phyloP scores from a whole-genome alignment of 2,797 vertebrate genomes.

The Acrossocheilus fasciatus region DNA sequence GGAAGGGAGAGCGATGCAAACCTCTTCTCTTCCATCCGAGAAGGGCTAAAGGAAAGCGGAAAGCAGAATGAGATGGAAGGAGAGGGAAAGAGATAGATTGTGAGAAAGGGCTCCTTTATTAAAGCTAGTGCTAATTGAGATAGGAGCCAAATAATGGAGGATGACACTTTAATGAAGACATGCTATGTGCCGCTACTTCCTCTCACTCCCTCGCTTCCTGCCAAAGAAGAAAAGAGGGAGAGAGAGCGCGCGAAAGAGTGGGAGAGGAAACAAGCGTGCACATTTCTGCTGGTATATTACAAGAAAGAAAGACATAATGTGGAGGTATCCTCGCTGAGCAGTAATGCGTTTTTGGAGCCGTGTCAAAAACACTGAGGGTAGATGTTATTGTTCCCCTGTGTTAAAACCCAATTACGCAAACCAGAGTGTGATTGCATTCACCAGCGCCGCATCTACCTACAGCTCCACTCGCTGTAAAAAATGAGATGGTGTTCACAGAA shows the following conservation, averaged over 20 bases:
- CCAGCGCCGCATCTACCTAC: slow-evolving; percentile 55
- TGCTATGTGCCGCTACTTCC: slow-evolving; percentile 79
- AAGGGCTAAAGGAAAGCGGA: slow-evolving; percentile 52
- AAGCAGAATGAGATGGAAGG: slow-evolving; percentile 53
- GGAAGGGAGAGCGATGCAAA: slow-evolving; percentile 21
- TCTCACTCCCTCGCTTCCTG: slow-evolving; percentile 71
- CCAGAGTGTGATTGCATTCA: slow-evolving; percentile 69
- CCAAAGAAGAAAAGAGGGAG: slow-evolving; percentile 61
- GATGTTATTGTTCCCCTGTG: slow-evolving; percentile 79
- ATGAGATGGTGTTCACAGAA: slow-evolving; percentile 2
- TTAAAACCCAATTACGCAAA: slow-evolving; percentile 80
- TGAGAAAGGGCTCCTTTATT: slow-evolving; percentile 78
- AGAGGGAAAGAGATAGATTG: slow-evolving; percentile 68
- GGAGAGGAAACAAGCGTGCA: slow-evolving; percentile 58
- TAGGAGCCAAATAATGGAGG: slow-evolving; percentile 82
- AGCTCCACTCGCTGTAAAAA: slow-evolving; percentile 33
- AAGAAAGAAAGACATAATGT: slow-evolving; percentile 70
- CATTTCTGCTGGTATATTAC: slow-evolving; percentile 76
- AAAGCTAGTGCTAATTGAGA: slow-evolving; percentile 86
- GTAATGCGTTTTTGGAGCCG: slow-evolving; percentile 78
- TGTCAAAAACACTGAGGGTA: slow-evolving; percentile 78
- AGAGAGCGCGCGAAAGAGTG: slow-evolving; percentile 52
- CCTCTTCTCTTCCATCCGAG: slow-evolving; percentile 19
- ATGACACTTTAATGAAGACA: slow-evolving; percentile 86
- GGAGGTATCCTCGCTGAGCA: slow-evolving; percentile 70